These are phyloP conservation scores for Sinonovacula constricta DNA, from an alignment of 1,140 invertebrate species.

Conservation along the genomic window DNA sequence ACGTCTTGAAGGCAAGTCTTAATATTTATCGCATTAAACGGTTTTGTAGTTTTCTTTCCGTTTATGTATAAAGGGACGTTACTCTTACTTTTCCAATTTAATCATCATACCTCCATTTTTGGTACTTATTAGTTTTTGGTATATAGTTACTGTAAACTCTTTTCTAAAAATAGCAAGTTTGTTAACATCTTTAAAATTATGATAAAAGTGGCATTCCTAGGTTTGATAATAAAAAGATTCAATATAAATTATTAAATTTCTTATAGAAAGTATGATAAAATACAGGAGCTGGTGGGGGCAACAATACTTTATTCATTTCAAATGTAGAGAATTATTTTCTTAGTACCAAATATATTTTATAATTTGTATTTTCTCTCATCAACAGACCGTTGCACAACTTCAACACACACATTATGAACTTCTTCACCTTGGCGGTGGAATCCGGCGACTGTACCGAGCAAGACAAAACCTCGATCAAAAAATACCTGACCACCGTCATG, in stretches of 20 bases:
- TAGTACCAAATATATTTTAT: neutral
- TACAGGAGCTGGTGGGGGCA: neutral
- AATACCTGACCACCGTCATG: constrained; percentile 26
- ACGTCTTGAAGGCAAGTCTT: too few species aligned
- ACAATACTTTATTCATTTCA: neutral
- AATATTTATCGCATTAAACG: too few species aligned
- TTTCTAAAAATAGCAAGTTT: too few species aligned
- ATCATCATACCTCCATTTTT: too few species aligned
- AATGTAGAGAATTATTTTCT: neutral
- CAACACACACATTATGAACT: neutral
- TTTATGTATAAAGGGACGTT: too few species aligned
- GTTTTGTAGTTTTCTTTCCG: too few species aligned
- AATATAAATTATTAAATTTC: neutral
- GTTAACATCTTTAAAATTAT: too few species aligned
- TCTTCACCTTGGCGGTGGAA: neutral
- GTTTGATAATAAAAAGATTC: too few species aligned
- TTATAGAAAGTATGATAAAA: neutral
- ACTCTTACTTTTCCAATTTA: too few species aligned
- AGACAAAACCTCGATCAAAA: neutral
- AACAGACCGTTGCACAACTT: constrained; percentile 13
- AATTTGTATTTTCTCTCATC: neutral
- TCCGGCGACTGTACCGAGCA: constrained; percentile 18
- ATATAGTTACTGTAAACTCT: too few species aligned
- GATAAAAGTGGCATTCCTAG: too few species aligned
- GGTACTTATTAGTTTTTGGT: too few species aligned